phyloP scores from a whole-genome alignment of 2,888 invertebrate species.

The Scaptomyza cyrtandrae region DNA sequence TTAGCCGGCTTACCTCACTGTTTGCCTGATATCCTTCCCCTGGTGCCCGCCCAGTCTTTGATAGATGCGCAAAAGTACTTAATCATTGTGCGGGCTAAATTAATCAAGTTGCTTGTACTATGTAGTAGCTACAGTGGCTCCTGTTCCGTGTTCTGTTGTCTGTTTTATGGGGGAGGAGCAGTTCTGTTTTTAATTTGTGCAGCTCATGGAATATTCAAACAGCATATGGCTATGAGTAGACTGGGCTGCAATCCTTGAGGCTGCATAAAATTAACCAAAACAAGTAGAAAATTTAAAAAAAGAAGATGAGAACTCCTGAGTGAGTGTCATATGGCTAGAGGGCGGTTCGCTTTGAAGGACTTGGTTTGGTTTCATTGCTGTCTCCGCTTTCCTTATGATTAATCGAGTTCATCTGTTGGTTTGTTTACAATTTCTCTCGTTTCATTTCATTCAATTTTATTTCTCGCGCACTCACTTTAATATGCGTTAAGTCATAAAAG shows the following conservation, averaged over 20 bases:
- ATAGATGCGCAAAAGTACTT: constrained; percentile 77
- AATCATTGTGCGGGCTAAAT: constrained; percentile 82
- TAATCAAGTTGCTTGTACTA: constrained; percentile 79
- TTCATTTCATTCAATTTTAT: constrained; percentile 35
- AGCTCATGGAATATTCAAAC: constrained; percentile 78
- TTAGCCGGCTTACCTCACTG: constrained; percentile 26
- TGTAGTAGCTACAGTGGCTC: constrained; percentile 29
- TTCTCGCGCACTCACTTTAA: constrained; percentile 60
- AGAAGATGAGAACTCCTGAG: constrained; percentile 17
- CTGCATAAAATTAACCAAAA: constrained; percentile 76
- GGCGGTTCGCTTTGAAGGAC: constrained; percentile 43
- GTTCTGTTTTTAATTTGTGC: constrained; percentile 76
- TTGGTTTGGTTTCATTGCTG: constrained; percentile 22
- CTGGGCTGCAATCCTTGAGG: constrained; percentile 65
- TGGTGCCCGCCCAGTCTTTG: constrained; percentile 19
- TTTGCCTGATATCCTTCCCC: constrained; percentile 14
- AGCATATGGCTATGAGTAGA: constrained; percentile 66
- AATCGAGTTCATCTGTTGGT: constrained; percentile 79
- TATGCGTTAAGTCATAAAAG: constrained; percentile 61
- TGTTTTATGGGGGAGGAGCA: constrained; percentile 10
- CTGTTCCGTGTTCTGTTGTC: constrained; percentile 1
- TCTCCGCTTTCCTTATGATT: constrained; percentile 66
- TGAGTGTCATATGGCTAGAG: constrained; percentile 59
- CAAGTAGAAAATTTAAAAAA: constrained; percentile 71
- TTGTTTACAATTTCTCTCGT: constrained; percentile 63